phyloP scores from a whole-genome alignment of 2,888 invertebrate genomes.

The Zaprionus lineosus region DNA sequence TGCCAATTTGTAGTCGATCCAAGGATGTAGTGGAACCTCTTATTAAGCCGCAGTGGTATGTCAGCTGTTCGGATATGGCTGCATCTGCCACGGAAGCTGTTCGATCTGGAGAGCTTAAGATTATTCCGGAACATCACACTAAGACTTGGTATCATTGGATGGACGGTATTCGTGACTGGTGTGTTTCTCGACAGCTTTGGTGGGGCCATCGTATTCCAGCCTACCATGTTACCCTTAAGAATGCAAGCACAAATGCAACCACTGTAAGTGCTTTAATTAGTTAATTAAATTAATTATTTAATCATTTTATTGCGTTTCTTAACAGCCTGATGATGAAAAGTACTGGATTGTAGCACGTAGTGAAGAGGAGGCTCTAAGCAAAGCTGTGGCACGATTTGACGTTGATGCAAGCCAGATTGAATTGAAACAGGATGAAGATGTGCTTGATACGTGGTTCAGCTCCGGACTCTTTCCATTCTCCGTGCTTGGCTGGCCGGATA shows the following conservation, averaged over 20 bases:
- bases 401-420: slow-evolving; percentile 84
- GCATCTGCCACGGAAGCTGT: slow-evolving; percentile 91
- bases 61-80: slow-evolving; percentile 95
- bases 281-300: neutral
- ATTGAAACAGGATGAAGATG: slow-evolving; percentile 94
- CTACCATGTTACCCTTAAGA: slow-evolving; percentile 88
- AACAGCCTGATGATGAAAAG: slow-evolving; percentile 84
- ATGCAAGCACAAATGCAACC: slow-evolving; percentile 78
- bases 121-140: slow-evolving; percentile 94
- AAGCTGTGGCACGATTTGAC: slow-evolving; percentile 89
- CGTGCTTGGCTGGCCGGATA: slow-evolving; percentile 97
- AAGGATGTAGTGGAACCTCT: slow-evolving; percentile 99
- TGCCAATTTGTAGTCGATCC: slow-evolving; percentile 97
- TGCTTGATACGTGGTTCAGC: slow-evolving; percentile 99
- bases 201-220: slow-evolving; percentile 99
- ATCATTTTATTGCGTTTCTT: too few species aligned
- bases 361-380: slow-evolving; percentile 89
- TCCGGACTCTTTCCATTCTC: slow-evolving; percentile 98
- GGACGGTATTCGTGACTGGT: slow-evolving; percentile 98
- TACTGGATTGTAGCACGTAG: slow-evolving; percentile 91
- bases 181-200: slow-evolving; percentile 98
- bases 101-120: slow-evolving; percentile 90
- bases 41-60: slow-evolving; percentile 98
- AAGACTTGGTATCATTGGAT: slow-evolving; percentile 98
- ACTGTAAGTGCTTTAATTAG: slow-evolving; percentile 74